Conservation (phyloP, 2,113 vertebrate species). For the Melanocharis versteri region DNA sequence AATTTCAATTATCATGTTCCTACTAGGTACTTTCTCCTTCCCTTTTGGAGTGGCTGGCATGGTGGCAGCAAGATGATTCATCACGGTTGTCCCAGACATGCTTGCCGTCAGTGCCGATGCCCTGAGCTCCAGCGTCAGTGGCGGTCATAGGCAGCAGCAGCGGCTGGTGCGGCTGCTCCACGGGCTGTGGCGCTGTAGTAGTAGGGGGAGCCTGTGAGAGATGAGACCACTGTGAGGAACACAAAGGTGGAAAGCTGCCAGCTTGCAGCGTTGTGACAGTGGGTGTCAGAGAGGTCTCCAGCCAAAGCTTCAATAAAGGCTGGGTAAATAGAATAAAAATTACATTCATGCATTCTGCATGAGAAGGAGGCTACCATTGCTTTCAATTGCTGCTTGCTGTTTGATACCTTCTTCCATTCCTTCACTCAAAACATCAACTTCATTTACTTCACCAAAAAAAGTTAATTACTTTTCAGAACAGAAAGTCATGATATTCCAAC, state of each 20-base stretch:
- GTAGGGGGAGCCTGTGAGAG: slow-evolving; percentile 87
- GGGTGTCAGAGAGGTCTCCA: not conserved
- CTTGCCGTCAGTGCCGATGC: not conserved
- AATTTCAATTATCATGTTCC: not conserved
- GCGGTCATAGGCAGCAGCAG: slow-evolving; percentile 89
- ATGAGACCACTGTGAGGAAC: not conserved
- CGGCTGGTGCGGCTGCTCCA: slow-evolving; percentile 83
- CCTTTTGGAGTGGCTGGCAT: not conserved
- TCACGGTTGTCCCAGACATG: not conserved
- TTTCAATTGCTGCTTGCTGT: not conserved
- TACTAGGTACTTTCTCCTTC: not conserved
- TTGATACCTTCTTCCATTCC: not conserved
- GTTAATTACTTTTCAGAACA: not conserved
- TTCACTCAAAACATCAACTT: not conserved
- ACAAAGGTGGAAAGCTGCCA: not conserved
- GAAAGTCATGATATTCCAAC: not conserved
- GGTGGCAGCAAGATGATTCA: not conserved
- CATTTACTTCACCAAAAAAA: not conserved
- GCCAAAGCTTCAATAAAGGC: not conserved
- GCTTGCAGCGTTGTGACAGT: fast-evolving
- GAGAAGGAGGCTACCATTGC: fast-evolving
- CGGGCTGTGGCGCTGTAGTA: slow-evolving; percentile 93
- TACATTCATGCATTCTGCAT: not conserved
- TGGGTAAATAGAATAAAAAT: not conserved
- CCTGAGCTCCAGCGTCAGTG: slow-evolving; percentile 79